phyloP scores from a whole-genome alignment of 2,888 invertebrate genomes.

The Dendrolimus houi region DNA sequence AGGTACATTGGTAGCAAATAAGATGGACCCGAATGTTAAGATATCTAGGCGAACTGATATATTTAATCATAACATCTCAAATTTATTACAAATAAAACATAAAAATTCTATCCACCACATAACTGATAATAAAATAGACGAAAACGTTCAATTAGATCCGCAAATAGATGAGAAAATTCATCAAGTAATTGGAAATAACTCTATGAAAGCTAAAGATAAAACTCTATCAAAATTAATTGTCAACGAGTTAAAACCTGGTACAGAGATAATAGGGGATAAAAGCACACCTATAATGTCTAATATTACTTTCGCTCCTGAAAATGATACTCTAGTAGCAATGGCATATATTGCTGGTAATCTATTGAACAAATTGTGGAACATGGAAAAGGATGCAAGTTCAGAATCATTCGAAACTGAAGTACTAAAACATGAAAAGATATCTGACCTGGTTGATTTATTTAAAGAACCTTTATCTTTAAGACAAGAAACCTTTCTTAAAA shows the following conservation, averaged over 20 bases:
- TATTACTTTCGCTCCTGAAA: slow-evolving; percentile 62
- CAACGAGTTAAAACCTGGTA: slow-evolving; percentile 48
- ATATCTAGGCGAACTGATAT: slow-evolving; percentile 30
- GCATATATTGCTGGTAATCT: slow-evolving; percentile 64
- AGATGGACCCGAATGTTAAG: slow-evolving; percentile 23
- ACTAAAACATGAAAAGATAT: slow-evolving; percentile 54
- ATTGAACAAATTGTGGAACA: slow-evolving; percentile 60
- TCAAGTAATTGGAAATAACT: slow-evolving; percentile 36
- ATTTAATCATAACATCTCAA: slow-evolving; percentile 25
- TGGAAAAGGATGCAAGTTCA: slow-evolving; percentile 46
- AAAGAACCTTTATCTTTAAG: slow-evolving; percentile 56
- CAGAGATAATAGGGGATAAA: slow-evolving; percentile 49
- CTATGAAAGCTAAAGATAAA: slow-evolving; percentile 39
- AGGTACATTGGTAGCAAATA: slow-evolving; percentile 44
- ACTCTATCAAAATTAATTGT: slow-evolving; percentile 56
- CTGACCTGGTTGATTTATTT: slow-evolving; percentile 53
- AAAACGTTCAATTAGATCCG: slow-evolving; percentile 24
- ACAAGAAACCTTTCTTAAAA: slow-evolving; percentile 55
- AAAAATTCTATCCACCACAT: slow-evolving; percentile 40
- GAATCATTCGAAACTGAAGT: slow-evolving; percentile 45
- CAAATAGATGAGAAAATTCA: slow-evolving; percentile 31
- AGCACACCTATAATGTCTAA: slow-evolving; percentile 47
- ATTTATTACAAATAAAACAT: slow-evolving; percentile 44
- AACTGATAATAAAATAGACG: slow-evolving; percentile 54
- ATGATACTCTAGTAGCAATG: slow-evolving; percentile 62